Percentiles rank a stretch among this genome's conserved stretches.
phyloP scores from a whole-genome alignment of 1,140 invertebrate genomes.

The Piezodorus guildinii region DNA sequence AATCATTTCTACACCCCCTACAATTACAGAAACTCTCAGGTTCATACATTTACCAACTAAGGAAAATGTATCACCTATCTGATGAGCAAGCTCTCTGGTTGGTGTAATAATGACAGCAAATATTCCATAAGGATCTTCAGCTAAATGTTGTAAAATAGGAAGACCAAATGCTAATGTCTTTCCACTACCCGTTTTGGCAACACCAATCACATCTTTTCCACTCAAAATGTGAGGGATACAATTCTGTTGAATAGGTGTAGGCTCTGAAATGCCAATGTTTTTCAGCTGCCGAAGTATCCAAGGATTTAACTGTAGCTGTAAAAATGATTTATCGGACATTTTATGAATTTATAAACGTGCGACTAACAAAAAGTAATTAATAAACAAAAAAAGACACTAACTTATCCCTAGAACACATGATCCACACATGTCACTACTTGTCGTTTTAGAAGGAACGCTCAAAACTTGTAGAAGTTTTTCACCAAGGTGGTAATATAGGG shows the following conservation, averaged over 20 bases:
- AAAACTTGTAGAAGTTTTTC: too few species aligned
- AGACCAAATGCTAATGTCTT: constrained; percentile 96
- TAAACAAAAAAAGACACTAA: too few species aligned
- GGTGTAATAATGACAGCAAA: constrained; percentile 93
- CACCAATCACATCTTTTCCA: constrained; percentile 83
- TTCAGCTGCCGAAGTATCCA: neutral
- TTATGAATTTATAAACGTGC: too few species aligned
- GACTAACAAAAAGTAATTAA: too few species aligned
- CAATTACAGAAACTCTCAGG: constrained; percentile 68
- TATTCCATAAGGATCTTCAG: constrained; percentile 86
- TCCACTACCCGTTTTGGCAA: constrained; percentile 94
- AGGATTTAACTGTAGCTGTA: neutral
- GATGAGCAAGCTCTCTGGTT: constrained; percentile 87
- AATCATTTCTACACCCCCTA: constrained; percentile 89
- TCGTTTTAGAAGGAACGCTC: too few species aligned
- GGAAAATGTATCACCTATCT: constrained; percentile 87
- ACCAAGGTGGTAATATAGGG: too few species aligned
- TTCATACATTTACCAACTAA: constrained; percentile 76
- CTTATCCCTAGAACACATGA: too few species aligned
- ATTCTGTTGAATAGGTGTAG: constrained; percentile 74
- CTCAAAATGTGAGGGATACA: constrained; percentile 70
- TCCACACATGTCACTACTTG: too few species aligned
- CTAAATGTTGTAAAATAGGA: constrained; percentile 83
- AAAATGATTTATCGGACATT: neutral
- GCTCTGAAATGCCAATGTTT: constrained; percentile 50